Evolutionary conservation across 2,888 invertebrate species (phyloP), one percentile per base, ranked within the genome.

Genomic region (Tenthredo scrophulariae): DNA sequence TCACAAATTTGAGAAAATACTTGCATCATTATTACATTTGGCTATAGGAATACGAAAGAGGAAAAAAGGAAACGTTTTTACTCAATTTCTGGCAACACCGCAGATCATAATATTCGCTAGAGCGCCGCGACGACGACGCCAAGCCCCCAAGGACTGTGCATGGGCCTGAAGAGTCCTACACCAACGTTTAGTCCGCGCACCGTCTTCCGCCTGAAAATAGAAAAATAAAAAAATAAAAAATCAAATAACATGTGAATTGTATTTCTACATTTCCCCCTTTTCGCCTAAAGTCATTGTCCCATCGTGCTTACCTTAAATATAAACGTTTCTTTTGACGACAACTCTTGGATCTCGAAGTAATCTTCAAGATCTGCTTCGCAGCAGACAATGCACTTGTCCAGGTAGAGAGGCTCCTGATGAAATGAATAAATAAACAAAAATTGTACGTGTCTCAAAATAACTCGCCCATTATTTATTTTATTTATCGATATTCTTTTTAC

Each of bases 301-400:
- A 7, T 7, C 9, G 5, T 6, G 15, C 86, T 92, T 94, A 98
- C 98, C 97, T 98, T 98, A 94, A 98, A 97, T 93, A 98, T 97
- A 94, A 97, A 98, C 85, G 98, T 97, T 93, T 98, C 98, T 94
- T 98, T 98, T 86, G 97, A 97, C 88, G 97, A 96, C 88, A 98
- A 96, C 94, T 98, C 98, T 94, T 98, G 98, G 88, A 99, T 96
- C 95, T 99, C 99, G 93, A 99, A 98, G 93, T 98, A 98, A 93
- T 98, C 98, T 92, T 98, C 97, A 93, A 97, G 97, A 90, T 98
- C 98, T 86, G 97, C 96, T 93, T 98, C 98, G 84, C 97, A 97
- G 84, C 97, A 97, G 85, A 99, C 97, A 88, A 99, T 97, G 94
- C 98, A 98, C 90, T 97, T 96, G 93, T 98, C 98, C 91, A 99